Conservation (phyloP, 2,888 invertebrate genomes). For the Anagyrus pseudococci region DNA sequence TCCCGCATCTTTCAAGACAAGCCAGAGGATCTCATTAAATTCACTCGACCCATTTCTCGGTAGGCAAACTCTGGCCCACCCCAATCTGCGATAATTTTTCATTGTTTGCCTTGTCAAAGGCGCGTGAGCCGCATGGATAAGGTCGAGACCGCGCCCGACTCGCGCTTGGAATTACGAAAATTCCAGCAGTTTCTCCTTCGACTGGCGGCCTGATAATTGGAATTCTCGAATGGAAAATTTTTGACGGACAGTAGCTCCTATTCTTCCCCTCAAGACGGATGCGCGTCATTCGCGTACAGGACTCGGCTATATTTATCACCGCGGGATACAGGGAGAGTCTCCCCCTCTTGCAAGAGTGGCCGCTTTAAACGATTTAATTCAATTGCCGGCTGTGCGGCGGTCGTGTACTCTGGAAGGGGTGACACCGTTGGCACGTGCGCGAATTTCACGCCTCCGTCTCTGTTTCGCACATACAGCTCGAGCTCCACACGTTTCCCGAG, state of each 20-base stretch:
- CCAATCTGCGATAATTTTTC: slow-evolving; percentile 34
- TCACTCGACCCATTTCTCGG: no score
- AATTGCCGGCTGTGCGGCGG: slow-evolving; percentile 52
- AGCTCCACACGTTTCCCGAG: no score
- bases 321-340: no score
- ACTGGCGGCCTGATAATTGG: slow-evolving; percentile 29
- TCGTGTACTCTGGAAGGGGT: background rate
- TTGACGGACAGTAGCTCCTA: no score
- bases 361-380: slow-evolving; percentile 60
- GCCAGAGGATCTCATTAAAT: no score
- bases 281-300: no score
- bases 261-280: slow-evolving; percentile 31
- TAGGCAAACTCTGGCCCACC: no score
- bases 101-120: slow-evolving; percentile 30
- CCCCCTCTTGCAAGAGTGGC: slow-evolving; percentile 52
- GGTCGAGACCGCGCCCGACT: background rate
- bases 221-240: slow-evolving; percentile 32
- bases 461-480: background rate
- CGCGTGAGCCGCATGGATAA: slow-evolving; percentile 18
- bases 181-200: slow-evolving; percentile 1
- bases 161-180: slow-evolving; percentile 9
- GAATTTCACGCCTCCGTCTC: slow-evolving; percentile 28
- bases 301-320: slow-evolving; percentile 17
- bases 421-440: slow-evolving; percentile 5
- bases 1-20: no score